Conservation (phyloP, 2,888 invertebrate species). For the Aplocera efformata region DNA sequence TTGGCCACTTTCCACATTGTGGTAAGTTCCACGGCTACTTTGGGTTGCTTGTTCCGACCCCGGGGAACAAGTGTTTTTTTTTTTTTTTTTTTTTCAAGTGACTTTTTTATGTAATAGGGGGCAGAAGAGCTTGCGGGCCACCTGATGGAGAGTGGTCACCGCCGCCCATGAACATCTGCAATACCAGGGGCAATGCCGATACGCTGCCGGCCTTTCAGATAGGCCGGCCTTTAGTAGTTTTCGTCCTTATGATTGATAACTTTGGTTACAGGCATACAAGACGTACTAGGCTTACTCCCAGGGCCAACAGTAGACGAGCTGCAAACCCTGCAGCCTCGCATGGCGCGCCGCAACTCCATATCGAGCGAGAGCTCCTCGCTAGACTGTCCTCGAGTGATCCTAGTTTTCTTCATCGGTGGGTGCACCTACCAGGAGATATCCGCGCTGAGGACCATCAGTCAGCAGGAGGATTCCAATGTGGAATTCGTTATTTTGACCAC, state of each 20-base stretch:
- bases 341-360: slow-evolving; percentile 78
- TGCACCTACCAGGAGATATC: slow-evolving; percentile 97
- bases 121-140: too few relatives aligned
- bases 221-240: too few relatives aligned
- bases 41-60: too few relatives aligned
- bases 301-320: slow-evolving; percentile 87
- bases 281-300: slow-evolving; percentile 90
- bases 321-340: slow-evolving; percentile 80
- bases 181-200: too few relatives aligned
- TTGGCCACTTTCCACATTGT: too few relatives aligned
- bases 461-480: slow-evolving; percentile 89
- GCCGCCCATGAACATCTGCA: too few relatives aligned
- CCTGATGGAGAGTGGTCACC: too few relatives aligned
- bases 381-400: slow-evolving; percentile 85
- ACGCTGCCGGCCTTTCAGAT: too few relatives aligned
- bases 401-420: slow-evolving; percentile 98
- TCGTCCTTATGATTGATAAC: background rate
- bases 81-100: too few relatives aligned
- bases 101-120: too few relatives aligned
- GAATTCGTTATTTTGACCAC: slow-evolving; percentile 96
- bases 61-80: too few relatives aligned
- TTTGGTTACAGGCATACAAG: slow-evolving; percentile 83
- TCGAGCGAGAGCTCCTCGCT: slow-evolving; percentile 80
- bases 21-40: too few relatives aligned
- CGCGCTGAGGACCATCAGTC: slow-evolving; percentile 86